Percentiles rank a stretch among this genome's conserved stretches.
phyloP scores from a whole-genome alignment of 2,888 invertebrate species.

The Caenorhabditis virilis region DNA sequence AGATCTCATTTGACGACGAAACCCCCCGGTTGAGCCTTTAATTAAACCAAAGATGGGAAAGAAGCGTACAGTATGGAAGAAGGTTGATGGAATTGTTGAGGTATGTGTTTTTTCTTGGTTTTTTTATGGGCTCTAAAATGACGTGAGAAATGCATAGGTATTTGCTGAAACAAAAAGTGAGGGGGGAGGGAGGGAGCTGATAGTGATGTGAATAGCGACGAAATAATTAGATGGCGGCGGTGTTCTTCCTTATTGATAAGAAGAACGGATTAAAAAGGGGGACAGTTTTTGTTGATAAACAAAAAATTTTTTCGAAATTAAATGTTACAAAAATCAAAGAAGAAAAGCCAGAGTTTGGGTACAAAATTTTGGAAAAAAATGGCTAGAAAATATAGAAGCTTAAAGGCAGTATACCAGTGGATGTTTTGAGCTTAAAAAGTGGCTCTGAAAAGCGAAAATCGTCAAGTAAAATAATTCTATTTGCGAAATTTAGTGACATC shows the following conservation, averaged over 20 bases:
- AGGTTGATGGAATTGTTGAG: constrained; percentile 37
- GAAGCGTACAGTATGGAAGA: constrained; percentile 30
- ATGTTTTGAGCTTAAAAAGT: neutral
- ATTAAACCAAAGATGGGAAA: constrained; percentile 32
- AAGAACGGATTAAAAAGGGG: no score
- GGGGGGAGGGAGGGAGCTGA: neutral
- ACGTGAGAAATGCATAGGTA: neutral
- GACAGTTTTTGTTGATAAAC: neutral
- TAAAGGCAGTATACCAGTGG: neutral
- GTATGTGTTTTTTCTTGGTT: constrained; percentile 8
- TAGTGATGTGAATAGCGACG: neutral
- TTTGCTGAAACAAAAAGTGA: neutral
- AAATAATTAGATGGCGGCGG: neutral
- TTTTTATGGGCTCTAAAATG: neutral
- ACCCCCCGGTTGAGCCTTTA: no score
- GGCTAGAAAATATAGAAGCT: no score
- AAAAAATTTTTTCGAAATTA: neutral
- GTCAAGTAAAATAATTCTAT: neutral
- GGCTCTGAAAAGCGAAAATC: neutral
- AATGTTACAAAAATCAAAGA: neutral
- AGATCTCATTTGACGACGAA: no score
- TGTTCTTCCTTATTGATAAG: neutral
- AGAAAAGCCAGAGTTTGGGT: neutral
- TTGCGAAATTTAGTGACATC: neutral
- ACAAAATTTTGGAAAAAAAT: neutral